Percentiles rank a stretch among this genome's conserved stretches.
Evolutionary conservation across 1,140 invertebrate species (phyloP).

Genomic region (Anastrepha ludens): DNA sequence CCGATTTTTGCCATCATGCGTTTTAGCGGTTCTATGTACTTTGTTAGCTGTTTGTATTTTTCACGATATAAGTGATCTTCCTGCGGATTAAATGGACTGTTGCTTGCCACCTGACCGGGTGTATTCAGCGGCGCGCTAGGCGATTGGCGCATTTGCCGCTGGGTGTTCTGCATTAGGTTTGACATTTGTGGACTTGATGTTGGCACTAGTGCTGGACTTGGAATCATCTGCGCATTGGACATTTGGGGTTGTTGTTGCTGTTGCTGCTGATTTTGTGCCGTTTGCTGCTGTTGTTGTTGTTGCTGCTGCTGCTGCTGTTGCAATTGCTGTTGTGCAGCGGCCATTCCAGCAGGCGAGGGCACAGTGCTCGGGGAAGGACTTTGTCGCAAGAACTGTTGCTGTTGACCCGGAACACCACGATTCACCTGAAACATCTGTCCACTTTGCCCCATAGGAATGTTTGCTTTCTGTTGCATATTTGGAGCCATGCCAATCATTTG

Average conservation of each 20-base stretch:
- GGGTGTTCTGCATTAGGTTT: constrained; percentile 75
- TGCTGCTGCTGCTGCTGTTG: constrained; percentile 56
- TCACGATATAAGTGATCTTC: constrained; percentile 94
- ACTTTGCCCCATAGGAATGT: constrained; percentile 65
- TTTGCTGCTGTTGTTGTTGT: constrained; percentile 60
- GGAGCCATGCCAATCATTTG: constrained; percentile 71
- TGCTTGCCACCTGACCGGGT: constrained; percentile 82
- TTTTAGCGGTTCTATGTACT: constrained; percentile 93
- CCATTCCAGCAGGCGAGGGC: constrained; percentile 53
- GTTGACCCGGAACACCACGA: constrained; percentile 73
- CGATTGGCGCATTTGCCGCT: constrained; percentile 81
- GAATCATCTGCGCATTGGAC: constrained; percentile 77
- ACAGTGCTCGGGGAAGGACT: constrained; percentile 72
- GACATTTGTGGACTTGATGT: constrained; percentile 81
- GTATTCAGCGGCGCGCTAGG: constrained; percentile 88
- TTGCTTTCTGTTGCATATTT: constrained; percentile 58
- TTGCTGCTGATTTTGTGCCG: constrained; percentile 61
- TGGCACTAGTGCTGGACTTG: constrained; percentile 83
- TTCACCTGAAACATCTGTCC: constrained; percentile 67
- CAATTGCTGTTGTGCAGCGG: constrained; percentile 55
- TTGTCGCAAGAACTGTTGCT: constrained; percentile 75
- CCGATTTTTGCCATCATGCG: constrained; percentile 90
- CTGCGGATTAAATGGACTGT: constrained; percentile 80
- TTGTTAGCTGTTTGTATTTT: constrained; percentile 92
- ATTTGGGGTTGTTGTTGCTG: constrained; percentile 65